Conservation (phyloP, 1,140 invertebrate genomes). For the Zaprionus capensis region DNA sequence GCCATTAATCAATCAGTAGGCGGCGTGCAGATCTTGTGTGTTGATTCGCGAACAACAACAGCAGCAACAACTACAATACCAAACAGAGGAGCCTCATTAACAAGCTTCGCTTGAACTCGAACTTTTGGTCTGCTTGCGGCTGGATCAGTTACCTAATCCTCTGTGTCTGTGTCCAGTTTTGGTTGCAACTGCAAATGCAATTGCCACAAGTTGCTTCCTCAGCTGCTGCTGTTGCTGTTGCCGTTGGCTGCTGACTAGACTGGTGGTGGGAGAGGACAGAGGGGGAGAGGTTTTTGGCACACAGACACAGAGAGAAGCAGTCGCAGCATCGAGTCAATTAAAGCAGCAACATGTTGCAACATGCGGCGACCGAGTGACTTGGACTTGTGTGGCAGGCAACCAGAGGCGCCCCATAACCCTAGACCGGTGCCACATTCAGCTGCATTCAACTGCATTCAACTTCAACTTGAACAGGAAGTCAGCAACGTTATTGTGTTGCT, state of each 20-base stretch:
- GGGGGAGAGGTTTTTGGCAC: constrained; percentile 60
- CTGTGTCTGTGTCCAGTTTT: constrained; percentile 49
- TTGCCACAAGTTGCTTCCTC: constrained; percentile 66
- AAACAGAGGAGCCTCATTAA: constrained; percentile 34
- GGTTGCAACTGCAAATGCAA: constrained; percentile 41
- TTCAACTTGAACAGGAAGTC: constrained; percentile 77
- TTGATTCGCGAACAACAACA: constrained; percentile 18
- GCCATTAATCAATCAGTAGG: constrained; percentile 2
- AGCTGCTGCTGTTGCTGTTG: constrained; percentile 24
- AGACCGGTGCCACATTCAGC: constrained; percentile 4
- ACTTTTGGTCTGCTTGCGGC: constrained; percentile 54
- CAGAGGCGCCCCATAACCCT: constrained; percentile 35
- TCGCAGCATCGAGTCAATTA: constrained; percentile 68
- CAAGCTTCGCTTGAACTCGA: constrained; percentile 75
- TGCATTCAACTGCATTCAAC: constrained; percentile 61
- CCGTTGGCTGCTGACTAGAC: constrained; percentile 47
- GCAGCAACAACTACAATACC: not conserved
- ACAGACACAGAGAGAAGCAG: constrained; percentile 62
- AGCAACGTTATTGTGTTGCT: constrained; percentile 60
- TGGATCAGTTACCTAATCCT: constrained; percentile 68
- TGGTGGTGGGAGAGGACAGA: constrained; percentile 13
- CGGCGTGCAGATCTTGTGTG: not conserved
- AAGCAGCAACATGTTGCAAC: constrained; percentile 69
- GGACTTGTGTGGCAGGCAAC: constrained; percentile 49
- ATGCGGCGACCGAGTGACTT: constrained; percentile 73